Evolutionary conservation across 37 sponge, comb jelly and placozoan genomes (phyloP).

Genomic region (Bolinopsis microptera): DNA sequence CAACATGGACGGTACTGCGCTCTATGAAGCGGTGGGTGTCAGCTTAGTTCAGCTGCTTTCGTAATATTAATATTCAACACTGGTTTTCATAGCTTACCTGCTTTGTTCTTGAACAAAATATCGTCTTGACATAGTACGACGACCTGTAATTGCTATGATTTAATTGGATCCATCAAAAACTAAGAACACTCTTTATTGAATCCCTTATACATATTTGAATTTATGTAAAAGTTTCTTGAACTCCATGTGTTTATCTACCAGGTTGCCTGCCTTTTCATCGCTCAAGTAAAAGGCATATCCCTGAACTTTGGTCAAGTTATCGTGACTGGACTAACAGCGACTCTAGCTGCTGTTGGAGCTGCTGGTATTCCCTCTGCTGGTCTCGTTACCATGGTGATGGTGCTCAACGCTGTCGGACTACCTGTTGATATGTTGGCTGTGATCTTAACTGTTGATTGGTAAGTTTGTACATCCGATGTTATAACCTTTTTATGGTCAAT

Average conservation of each 20-base stretch:
- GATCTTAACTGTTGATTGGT: constrained; percentile 90
- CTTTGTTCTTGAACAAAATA: too few relatives aligned
- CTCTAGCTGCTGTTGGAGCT: constrained; percentile 86
- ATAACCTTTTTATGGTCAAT: too few relatives aligned
- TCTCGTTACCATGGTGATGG: constrained; percentile 90
- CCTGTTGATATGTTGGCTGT: constrained; percentile 75
- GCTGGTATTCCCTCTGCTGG: constrained; percentile 92
- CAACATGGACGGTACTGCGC: constrained; percentile 98
- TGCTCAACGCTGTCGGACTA: constrained; percentile 82
- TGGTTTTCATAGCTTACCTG: too few relatives aligned
- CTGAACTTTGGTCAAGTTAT: constrained; percentile 75
- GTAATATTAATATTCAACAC: too few relatives aligned
- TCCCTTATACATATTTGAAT: too few relatives aligned
- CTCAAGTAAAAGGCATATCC: constrained; percentile 75
- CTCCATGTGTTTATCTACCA: not conserved
- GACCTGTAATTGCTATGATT: not conserved
- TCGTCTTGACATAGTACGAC: too few relatives aligned
- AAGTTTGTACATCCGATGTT: too few relatives aligned
- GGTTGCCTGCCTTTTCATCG: constrained; percentile 88
- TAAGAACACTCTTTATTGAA: too few relatives aligned
- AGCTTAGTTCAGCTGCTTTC: too few relatives aligned
- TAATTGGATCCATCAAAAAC: too few relatives aligned
- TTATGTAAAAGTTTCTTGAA: too few relatives aligned
- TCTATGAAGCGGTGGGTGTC: constrained; percentile 87
- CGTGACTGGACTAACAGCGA: constrained; percentile 87